A percentile compares a stretch with the other conserved stretches of the same genome.
These are phyloP conservation scores for Caenorhabditis angaria DNA, from an alignment of 2,888 invertebrate species.

Conservation along the genomic window DNA sequence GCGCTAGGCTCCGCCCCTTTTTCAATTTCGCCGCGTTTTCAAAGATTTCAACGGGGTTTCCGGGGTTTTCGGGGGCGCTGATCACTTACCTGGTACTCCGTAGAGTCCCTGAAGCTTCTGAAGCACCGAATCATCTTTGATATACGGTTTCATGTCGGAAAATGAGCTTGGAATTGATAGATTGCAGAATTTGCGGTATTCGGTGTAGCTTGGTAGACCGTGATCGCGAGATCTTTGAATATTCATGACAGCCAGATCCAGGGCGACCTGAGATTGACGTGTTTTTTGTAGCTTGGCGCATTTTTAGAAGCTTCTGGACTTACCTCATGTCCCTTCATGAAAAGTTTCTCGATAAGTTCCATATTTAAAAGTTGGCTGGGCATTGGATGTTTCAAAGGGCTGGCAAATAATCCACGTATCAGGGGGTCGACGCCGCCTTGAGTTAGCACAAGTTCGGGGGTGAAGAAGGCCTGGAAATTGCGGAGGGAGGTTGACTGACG, in stretches of 20 bases:
- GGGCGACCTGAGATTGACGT: conserved; percentile 81
- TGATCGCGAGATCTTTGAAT: conserved; percentile 94
- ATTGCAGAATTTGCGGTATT: conserved; percentile 87
- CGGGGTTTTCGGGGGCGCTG: background rate
- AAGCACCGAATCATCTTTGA: conserved; percentile 80
- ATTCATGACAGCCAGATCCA: conserved; percentile 94
- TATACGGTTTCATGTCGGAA: conserved; percentile 83
- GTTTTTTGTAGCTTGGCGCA: no score
- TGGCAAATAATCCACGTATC: conserved; percentile 83
- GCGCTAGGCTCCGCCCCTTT: conserved; percentile 30
- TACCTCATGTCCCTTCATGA: conserved; percentile 74
- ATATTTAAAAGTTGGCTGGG: conserved; percentile 89
- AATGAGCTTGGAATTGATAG: conserved; percentile 83
- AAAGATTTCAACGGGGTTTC: background rate
- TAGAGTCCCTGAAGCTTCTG: conserved; percentile 84
- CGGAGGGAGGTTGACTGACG: no score
- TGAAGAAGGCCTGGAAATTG: conserved; percentile 83
- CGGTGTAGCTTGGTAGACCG: conserved; percentile 85
- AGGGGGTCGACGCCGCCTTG: conserved; percentile 98
- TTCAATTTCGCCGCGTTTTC: background rate
- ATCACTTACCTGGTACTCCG: conserved; percentile 81
- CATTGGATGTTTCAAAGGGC: conserved; percentile 81
- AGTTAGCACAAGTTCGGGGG: conserved; percentile 92
- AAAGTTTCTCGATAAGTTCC: conserved; percentile 90
- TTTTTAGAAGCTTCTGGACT: background rate